A percentile compares a stretch with the other conserved stretches of the same genome.
Conservation (phyloP, 2,113 vertebrate genomes). For the Trinectes maculatus region DNA sequence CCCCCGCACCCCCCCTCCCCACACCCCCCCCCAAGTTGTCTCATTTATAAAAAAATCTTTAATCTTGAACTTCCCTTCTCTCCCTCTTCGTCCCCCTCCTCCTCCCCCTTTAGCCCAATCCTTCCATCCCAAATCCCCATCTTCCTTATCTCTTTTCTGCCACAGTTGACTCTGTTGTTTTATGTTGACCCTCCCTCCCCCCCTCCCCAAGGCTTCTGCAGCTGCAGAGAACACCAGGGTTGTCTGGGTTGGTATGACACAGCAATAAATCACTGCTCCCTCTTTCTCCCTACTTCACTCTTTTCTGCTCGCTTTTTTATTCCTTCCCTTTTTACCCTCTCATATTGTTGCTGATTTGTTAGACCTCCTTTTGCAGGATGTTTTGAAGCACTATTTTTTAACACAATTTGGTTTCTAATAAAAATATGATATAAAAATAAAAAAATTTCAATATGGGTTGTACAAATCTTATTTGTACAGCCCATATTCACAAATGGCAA, state of each 20-base stretch:
- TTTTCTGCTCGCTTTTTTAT: neutral
- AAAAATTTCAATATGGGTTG: too few relatives aligned
- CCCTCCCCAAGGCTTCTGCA: constrained; percentile 4
- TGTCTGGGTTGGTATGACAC: constrained; percentile 5
- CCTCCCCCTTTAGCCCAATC: constrained; percentile 7
- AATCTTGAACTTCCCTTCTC: neutral
- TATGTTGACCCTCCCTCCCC: constrained; percentile 20
- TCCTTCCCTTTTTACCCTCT: neutral
- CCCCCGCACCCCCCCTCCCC: neutral
- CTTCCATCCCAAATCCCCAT: constrained; percentile 43
- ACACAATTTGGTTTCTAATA: too few relatives aligned
- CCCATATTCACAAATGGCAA: too few relatives aligned
- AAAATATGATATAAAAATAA: too few relatives aligned
- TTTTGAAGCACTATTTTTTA: too few relatives aligned
- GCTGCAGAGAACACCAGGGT: neutral
- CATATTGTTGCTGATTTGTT: neutral
- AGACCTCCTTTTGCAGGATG: too few relatives aligned
- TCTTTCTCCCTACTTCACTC: neutral
- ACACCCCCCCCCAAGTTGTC: too few relatives aligned
- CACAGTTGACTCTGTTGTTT: constrained; percentile 44
- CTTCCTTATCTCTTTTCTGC: constrained; percentile 55
- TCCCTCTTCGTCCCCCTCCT: neutral
- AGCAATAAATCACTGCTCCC: constrained; percentile 3
- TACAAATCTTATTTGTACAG: too few relatives aligned
- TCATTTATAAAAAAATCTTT: constrained; percentile 8